Base-by-base conservation (phyloP, 2,113 vertebrate species). In the Osmerus mordax region DNA sequence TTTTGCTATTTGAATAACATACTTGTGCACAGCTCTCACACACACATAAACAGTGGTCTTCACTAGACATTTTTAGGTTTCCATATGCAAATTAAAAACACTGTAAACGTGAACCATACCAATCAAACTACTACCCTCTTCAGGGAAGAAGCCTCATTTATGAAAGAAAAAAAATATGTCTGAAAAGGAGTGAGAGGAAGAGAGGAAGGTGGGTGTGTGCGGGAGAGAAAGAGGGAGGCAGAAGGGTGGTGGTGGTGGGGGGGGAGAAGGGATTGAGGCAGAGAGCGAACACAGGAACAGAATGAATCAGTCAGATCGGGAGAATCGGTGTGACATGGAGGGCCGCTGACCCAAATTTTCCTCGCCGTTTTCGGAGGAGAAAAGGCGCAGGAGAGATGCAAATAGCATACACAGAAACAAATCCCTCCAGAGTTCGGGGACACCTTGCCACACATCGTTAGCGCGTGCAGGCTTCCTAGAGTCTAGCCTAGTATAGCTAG, bases 271-370 rank as follows among this genome's bases (percentile, higher is more conserved):
- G 62, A 60, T 63, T 62, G 71, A 29, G 29, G 62, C 51, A 23
- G 71, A 0, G 15, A 13, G 65, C 67, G 62, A 65, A 74, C 47
- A 69, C 52, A 14, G 28, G 51, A 36, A 72, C n/a, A 64, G 67
- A 58, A 51, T 56, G 69, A 70, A 80, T 80, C 80, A 76, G 3
- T 76, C 72, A 77, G 76, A 78, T 54, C 72, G 28, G 74, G 64
- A 14, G 14, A 79, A 79, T 77, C 74, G 58, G 72, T 60, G 32
- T 79, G 79, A 76, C 47, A 74, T 1, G 51, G 69, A 68, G 65
- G 69, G 74, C 73, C 74, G 78, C 75, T 85, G 84, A 89, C 85
- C 84, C 82, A 87, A 56, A 84, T 86, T 79, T 72, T 76, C 41
- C 65, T 41, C 55, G 5, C 25, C 62, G 68, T 53, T 72, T 60